A percentile compares a stretch with the other conserved stretches of the same genome.
Evolutionary conservation across 2,797 vertebrate genomes (phyloP).

Genomic region (Diplodus sargus): DNA sequence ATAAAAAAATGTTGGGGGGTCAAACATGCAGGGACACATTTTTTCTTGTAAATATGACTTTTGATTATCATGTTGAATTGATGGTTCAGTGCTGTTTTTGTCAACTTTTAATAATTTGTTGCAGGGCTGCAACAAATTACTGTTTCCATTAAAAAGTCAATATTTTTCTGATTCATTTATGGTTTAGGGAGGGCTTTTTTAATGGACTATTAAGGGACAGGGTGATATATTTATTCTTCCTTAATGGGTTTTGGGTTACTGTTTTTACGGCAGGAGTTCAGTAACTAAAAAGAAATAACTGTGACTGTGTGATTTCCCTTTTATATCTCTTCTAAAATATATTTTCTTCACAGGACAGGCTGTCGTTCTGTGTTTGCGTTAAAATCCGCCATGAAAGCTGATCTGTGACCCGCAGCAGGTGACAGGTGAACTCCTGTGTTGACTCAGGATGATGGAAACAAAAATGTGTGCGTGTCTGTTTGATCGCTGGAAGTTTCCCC

Average conservation of each 20-base stretch:
- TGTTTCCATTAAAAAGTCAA: neutral
- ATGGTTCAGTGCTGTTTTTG: neutral
- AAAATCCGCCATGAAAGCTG: neutral
- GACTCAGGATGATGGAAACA: neutral
- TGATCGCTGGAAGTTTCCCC: conserved; percentile 16
- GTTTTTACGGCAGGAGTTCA: too few relatives aligned
- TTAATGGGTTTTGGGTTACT: neutral
- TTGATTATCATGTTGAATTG: too few relatives aligned
- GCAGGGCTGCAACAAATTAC: neutral
- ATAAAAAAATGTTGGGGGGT: neutral
- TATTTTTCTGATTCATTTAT: neutral
- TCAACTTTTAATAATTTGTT: neutral
- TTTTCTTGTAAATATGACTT: neutral
- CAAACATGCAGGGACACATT: neutral
- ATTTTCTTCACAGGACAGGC: too few relatives aligned
- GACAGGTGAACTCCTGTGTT: conserved; percentile 3
- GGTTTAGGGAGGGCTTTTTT: neutral
- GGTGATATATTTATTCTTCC: neutral
- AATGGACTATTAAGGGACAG: neutral
- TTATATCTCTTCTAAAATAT: neutral
- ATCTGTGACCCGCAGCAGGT: neutral
- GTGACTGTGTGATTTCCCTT: neutral
- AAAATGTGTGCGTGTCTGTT: conserved; percentile 18
- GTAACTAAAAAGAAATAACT: too few relatives aligned
- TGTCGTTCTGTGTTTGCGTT: too few relatives aligned